These are phyloP conservation scores for Papilio aristodemus DNA, from an alignment of 1,140 invertebrate genomes.

Conservation along the genomic window DNA sequence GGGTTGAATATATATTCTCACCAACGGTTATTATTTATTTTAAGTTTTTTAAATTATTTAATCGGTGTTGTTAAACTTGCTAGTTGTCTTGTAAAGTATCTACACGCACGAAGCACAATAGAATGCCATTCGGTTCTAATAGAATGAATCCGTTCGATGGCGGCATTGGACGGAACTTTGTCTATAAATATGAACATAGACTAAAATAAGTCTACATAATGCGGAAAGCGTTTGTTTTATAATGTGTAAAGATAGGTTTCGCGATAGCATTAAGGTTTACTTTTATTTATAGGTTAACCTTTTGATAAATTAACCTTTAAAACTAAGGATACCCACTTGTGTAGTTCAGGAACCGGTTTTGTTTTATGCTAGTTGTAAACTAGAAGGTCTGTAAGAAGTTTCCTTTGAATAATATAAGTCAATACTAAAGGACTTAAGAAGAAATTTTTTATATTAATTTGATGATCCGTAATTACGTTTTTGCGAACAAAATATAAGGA, in stretches of 20 bases:
- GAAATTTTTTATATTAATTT: background rate
- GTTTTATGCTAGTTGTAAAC: background rate
- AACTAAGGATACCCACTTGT: conserved; percentile 2
- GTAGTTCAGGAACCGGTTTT: background rate
- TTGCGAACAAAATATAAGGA: too few relatives aligned
- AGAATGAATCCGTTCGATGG: background rate
- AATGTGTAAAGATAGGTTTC: background rate
- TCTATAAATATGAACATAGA: too few relatives aligned
- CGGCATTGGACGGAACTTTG: background rate
- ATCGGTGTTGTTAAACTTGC: too few relatives aligned
- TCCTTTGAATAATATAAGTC: background rate
- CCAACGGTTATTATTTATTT: too few relatives aligned
- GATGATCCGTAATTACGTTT: background rate
- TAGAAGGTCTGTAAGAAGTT: background rate
- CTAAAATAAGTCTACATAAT: too few relatives aligned
- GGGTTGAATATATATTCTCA: too few relatives aligned
- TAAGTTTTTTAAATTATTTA: too few relatives aligned
- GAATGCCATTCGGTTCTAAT: conserved; percentile 2
- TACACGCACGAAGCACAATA: conserved; percentile 5
- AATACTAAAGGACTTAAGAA: background rate
- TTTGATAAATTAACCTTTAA: conserved; percentile 8
- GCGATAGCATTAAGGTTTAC: background rate
- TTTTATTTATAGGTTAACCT: background rate
- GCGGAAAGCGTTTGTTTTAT: background rate
- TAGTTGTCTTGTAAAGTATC: too few relatives aligned